phyloP scores from a whole-genome alignment of 2,113 vertebrate species.

The Engraulis encrasicolus region DNA sequence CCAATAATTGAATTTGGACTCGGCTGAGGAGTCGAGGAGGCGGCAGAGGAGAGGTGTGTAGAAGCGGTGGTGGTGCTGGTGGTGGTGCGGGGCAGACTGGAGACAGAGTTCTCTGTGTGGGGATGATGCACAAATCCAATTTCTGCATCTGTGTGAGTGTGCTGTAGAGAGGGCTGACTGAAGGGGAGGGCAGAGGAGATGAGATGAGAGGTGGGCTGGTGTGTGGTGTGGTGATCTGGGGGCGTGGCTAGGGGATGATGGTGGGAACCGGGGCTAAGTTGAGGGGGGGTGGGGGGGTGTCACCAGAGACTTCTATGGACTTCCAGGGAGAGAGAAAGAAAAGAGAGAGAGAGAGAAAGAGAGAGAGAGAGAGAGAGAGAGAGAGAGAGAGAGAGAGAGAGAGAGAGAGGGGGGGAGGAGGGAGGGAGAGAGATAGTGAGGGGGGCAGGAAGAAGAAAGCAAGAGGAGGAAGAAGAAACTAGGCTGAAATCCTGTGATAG shows the following conservation, averaged over 20 bases:
- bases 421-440: neutral
- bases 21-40: neutral
- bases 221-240: too few relatives aligned
- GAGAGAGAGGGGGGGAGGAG: neutral
- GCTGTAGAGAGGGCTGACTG: neutral
- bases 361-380: neutral
- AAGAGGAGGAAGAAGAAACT: constrained; percentile 22
- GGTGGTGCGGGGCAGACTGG: constrained; percentile 27
- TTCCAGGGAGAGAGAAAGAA: too few relatives aligned
- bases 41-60: constrained; percentile 27
- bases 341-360: too few relatives aligned
- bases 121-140: constrained; percentile 55
- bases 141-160: constrained; percentile 48
- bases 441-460: neutral
- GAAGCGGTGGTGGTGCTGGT: neutral
- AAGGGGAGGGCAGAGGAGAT: too few relatives aligned
- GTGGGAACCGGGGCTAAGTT: too few relatives aligned
- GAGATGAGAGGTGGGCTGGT: too few relatives aligned
- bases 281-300: too few relatives aligned
- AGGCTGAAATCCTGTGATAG: neutral
- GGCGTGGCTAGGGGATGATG: too few relatives aligned
- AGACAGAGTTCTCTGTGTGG: constrained; percentile 62
- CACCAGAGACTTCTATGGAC: too few relatives aligned
- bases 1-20: constrained; percentile 66
- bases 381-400: too few relatives aligned